These are phyloP conservation scores for Mesaphorura yosii DNA, from an alignment of 1,140 invertebrate species.

Conservation along the genomic window DNA sequence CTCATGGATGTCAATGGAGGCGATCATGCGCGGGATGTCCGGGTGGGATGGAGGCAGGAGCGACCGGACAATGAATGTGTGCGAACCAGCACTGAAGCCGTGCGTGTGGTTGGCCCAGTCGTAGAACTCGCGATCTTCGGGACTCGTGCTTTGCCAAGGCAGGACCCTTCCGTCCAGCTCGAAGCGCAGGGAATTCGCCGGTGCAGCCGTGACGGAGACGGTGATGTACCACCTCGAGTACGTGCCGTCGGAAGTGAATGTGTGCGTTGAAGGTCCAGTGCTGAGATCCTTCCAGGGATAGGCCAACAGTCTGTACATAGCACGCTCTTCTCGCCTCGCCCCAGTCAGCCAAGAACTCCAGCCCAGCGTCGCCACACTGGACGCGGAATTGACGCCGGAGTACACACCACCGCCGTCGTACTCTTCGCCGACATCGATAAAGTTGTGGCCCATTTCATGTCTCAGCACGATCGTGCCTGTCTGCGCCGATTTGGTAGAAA, in stretches of 20 bases:
- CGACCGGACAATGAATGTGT: constrained; percentile 16
- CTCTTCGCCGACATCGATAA: constrained; percentile 17
- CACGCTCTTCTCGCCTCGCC: constrained; percentile 7
- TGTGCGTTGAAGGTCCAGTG: neutral
- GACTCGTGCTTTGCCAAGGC: constrained; percentile 14
- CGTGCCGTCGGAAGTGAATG: neutral
- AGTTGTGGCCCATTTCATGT: constrained; percentile 23
- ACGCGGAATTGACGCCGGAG: constrained; percentile 11
- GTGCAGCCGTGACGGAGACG: constrained; percentile 17
- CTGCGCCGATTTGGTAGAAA: constrained; percentile 14
- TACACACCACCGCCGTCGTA: constrained; percentile 10
- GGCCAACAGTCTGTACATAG: constrained; percentile 10
- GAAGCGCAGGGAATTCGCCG: constrained; percentile 18
- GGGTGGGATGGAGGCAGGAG: constrained; percentile 12
- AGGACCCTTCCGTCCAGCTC: constrained; percentile 12
- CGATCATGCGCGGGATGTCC: constrained; percentile 24
- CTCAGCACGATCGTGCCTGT: too few species aligned
- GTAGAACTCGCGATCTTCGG: constrained; percentile 25
- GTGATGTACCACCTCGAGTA: neutral
- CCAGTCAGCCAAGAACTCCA: constrained; percentile 8
- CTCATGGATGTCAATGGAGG: constrained; percentile 21
- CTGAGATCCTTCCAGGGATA: constrained; percentile 17
- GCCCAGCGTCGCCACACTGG: neutral
- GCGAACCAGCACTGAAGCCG: constrained; percentile 11
- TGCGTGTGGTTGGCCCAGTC: constrained; percentile 12